Base-by-base conservation (phyloP, 2,113 vertebrate genomes). In the Ammospiza caudacuta region DNA sequence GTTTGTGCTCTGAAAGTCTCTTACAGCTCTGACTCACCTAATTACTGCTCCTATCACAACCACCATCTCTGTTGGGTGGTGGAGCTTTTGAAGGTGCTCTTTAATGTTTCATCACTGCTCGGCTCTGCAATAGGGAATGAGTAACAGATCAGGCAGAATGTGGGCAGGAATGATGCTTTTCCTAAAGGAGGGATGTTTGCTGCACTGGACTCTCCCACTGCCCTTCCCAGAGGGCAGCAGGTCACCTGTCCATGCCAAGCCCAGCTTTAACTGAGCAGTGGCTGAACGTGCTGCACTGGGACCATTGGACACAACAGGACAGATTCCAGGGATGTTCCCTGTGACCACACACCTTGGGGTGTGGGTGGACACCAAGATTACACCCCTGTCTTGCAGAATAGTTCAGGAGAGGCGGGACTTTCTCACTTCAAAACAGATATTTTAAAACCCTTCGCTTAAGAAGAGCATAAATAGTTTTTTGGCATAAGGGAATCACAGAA, bases 11-110 rank as follows among this genome's bases (percentile, higher is more conserved):
- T 44, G 4, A 5, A 64, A 62, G 72, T 17, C 47, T 92, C 61
- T 5, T 15, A 5, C 0, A 16, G 83, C 80, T 51, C 92, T 96
- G 95, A 96, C 52, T 95, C 94, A 96, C 74, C 90, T 84, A 89
- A 91, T 94, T 87, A 59, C 70, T 9, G 84, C 24, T 90, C 39
- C 52, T 86, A 73, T 94, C 94, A 15, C 39, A 63, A 41, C 39
- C 87, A 39, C 78, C 57, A 89, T 92, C 69, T 2, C 39, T 57
- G 15, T 5, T 63, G 94, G 91, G 94, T 62, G 94, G 93, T 73
- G 93, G 66, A 90, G 47, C 81, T 91, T 89, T 29, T 51, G 67
- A 64, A 95, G 89, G 78, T 85, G 91, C 70, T 83, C 59, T 82
- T 82, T 87, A 72, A 49, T 23, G 63, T 95, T 94, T 91, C 94